Percentiles rank a stretch among this genome's conserved stretches.
phyloP scores from a whole-genome alignment of 2,113 vertebrate species.

The Australoheros scitulus region DNA sequence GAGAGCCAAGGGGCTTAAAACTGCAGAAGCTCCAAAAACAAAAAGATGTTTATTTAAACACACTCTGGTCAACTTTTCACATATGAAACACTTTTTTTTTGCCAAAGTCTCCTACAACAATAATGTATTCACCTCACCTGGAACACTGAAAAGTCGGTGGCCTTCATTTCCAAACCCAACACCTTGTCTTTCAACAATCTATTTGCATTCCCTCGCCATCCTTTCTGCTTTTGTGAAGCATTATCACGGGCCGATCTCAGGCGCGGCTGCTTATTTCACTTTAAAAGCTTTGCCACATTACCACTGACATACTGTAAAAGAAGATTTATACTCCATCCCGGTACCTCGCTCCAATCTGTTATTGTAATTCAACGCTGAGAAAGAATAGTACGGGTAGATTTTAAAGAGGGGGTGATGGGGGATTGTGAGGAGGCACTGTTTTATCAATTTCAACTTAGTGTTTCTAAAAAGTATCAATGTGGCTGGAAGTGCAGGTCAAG shows the following conservation, averaged over 20 bases:
- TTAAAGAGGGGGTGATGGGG: background rate
- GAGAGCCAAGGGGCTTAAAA: background rate
- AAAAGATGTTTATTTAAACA: background rate
- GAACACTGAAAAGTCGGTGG: background rate
- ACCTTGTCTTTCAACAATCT: constrained; percentile 8
- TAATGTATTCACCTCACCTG: background rate
- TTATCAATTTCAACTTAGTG: background rate
- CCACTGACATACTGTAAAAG: constrained; percentile 73
- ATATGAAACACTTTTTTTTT: background rate
- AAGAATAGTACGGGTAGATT: constrained; percentile 10
- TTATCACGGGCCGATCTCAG: background rate
- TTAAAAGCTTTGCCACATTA: constrained; percentile 70
- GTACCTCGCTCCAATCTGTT: constrained; percentile 51
- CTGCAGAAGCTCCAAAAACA: background rate
- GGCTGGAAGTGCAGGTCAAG: background rate
- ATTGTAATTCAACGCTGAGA: constrained; percentile 63
- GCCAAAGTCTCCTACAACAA: background rate
- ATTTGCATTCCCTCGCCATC: constrained; percentile 13
- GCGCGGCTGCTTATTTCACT: constrained; percentile 28
- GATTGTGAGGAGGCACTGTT: background rate
- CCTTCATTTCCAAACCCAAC: background rate
- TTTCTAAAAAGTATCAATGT: background rate
- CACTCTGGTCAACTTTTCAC: background rate
- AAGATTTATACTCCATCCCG: constrained; percentile 73
- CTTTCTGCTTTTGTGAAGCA: background rate